These are phyloP conservation scores for Zeuzera pyrina DNA, from an alignment of 2,888 invertebrate species.

Conservation along the genomic window DNA sequence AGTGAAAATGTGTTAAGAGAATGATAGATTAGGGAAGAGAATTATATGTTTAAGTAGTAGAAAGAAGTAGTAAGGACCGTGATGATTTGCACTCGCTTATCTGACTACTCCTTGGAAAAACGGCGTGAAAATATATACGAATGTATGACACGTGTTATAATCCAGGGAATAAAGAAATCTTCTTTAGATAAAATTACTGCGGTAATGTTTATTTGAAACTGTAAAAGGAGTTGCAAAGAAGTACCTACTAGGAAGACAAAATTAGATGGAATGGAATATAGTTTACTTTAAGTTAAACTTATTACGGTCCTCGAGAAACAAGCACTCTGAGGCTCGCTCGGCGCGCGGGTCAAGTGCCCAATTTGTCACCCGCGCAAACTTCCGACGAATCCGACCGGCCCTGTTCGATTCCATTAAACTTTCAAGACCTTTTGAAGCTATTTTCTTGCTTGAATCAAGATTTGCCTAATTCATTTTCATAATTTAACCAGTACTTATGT, in stretches of 20 bases:
- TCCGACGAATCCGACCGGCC: conserved; percentile 56
- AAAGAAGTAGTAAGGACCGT: too few relatives aligned
- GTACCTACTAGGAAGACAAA: conserved; percentile 29
- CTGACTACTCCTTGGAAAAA: too few relatives aligned
- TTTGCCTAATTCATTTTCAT: conserved; percentile 61
- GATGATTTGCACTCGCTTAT: too few relatives aligned
- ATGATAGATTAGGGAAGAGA: too few relatives aligned
- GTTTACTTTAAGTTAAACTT: conserved; percentile 73
- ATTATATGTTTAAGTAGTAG: too few relatives aligned
- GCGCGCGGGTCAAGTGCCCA: conserved; percentile 70
- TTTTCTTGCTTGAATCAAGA: conserved; percentile 67
- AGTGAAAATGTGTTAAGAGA: too few relatives aligned
- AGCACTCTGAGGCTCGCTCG: conserved; percentile 57
- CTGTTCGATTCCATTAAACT: conserved; percentile 73
- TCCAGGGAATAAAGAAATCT: too few relatives aligned
- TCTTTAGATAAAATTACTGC: conserved; percentile 5
- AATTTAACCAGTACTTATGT: conserved; percentile 5
- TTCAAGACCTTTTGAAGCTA: conserved; percentile 70
- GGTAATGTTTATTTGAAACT: conserved; percentile 44
- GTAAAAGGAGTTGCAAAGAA: conserved; percentile 13
- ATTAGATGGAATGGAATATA: conserved; percentile 71
- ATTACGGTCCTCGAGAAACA: conserved; percentile 70
- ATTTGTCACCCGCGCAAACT: conserved; percentile 72
- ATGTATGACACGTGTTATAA: too few relatives aligned
- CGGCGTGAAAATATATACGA: too few relatives aligned